These are phyloP conservation scores for Mylabris sibirica DNA, from an alignment of 2,888 invertebrate species.

Conservation along the genomic window DNA sequence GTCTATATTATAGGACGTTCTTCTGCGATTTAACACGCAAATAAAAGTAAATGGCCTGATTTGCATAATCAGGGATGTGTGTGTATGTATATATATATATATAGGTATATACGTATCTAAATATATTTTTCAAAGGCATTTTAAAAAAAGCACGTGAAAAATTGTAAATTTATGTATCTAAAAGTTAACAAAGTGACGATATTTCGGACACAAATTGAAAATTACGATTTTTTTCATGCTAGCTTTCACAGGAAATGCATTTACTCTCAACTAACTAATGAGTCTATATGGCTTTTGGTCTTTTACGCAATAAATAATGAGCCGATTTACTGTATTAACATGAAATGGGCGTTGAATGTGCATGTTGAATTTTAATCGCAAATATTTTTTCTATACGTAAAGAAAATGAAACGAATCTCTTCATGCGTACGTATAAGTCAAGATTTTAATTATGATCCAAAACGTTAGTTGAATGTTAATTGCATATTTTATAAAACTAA, in stretches of 20 bases:
- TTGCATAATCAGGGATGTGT: constrained; percentile 46
- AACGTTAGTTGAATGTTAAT: background rate
- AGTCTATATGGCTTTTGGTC: constrained; percentile 17
- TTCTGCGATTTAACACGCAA: constrained; percentile 40
- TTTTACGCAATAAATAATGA: constrained; percentile 22
- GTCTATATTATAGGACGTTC: constrained; percentile 34
- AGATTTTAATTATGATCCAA: constrained; percentile 3
- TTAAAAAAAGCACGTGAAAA: too few species aligned
- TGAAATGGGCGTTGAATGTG: constrained; percentile 23
- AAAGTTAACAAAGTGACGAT: background rate
- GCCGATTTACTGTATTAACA: constrained; percentile 26
- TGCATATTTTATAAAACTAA: background rate
- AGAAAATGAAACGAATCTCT: background rate
- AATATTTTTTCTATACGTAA: background rate
- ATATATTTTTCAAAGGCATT: background rate
- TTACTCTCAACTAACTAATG: background rate
- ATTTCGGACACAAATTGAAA: background rate
- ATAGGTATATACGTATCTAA: too few species aligned
- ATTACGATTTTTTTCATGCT: background rate
- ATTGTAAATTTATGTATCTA: too few species aligned
- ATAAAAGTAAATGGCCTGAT: constrained; percentile 45
- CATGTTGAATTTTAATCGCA: constrained; percentile 5
- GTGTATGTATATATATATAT: background rate
- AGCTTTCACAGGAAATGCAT: background rate
- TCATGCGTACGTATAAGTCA: constrained; percentile 1